phyloP scores from a whole-genome alignment of 2,888 invertebrate genomes.

The Tipula unca region DNA sequence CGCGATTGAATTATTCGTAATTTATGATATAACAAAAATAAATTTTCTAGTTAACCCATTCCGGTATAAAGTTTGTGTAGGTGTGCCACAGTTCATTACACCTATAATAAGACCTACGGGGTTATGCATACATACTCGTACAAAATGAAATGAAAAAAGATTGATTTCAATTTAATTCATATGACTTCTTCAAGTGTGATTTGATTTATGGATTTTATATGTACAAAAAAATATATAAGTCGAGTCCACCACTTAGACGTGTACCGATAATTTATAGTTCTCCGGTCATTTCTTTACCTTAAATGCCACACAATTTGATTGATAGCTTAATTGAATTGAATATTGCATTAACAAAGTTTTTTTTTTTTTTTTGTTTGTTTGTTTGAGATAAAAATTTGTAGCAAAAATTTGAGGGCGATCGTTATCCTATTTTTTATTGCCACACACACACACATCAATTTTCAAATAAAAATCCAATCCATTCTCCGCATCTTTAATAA shows the following conservation, averaged over 20 bases:
- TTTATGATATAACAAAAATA: neutral
- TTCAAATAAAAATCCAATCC: neutral
- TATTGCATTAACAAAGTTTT: neutral
- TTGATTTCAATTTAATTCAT: neutral
- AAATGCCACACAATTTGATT: neutral
- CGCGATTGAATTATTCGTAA: neutral
- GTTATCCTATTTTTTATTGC: neutral
- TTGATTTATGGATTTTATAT: neutral
- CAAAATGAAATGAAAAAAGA: neutral
- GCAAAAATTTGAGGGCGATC: neutral
- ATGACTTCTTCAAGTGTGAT: neutral
- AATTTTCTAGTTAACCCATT: neutral
- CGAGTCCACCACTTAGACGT: neutral
- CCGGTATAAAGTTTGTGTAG: neutral
- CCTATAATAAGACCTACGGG: neutral
- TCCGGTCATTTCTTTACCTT: neutral
- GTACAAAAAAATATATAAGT: neutral
- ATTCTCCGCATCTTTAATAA: neutral
- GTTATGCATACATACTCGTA: neutral
- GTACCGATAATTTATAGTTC: neutral
- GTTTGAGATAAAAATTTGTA: neutral
- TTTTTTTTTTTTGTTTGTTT: neutral
- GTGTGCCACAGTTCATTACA: neutral
- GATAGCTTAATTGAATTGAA: neutral
- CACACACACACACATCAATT: neutral